Percentiles rank a stretch among this genome's conserved stretches.
Conservation (phyloP, 92 coral and sea anemone genomes). For the Bergia sp. region DNA sequence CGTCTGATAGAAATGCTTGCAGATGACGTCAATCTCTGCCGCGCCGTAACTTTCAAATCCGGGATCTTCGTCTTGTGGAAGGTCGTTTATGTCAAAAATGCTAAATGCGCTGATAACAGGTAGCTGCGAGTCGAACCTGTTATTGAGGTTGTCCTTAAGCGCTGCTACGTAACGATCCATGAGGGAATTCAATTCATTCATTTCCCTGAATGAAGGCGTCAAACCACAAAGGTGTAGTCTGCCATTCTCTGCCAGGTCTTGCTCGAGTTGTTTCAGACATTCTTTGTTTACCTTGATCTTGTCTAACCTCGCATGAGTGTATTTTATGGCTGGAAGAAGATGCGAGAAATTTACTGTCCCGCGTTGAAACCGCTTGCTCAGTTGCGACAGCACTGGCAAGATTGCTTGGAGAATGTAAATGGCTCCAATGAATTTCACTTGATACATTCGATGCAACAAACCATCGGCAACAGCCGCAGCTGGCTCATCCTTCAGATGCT, state of each 20-base stretch:
- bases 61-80: slow-evolving; percentile 33
- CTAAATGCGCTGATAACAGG: slow-evolving; percentile 20
- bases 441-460: background rate
- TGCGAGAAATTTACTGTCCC: background rate
- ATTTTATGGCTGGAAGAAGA: background rate
- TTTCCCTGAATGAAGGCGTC: background rate
- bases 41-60: slow-evolving; percentile 40
- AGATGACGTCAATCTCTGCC: slow-evolving; percentile 42
- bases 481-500: slow-evolving; percentile 16
- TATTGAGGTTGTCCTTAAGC: slow-evolving; percentile 5
- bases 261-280: slow-evolving; percentile 31
- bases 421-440: slow-evolving; percentile 20
- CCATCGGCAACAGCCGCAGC: slow-evolving; percentile 29
- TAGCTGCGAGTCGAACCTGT: slow-evolving; percentile 6
- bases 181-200: background rate
- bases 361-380: background rate
- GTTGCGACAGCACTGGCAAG: slow-evolving; percentile 18
- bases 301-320: slow-evolving; percentile 34
- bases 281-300: slow-evolving; percentile 6
- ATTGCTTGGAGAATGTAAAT: slow-evolving; percentile 18
- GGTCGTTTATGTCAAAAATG: slow-evolving; percentile 25
- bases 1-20: slow-evolving; percentile 34
- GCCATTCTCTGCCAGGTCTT: slow-evolving; percentile 24
- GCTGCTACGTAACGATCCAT: slow-evolving; percentile 6
- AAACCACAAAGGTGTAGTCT: slow-evolving; percentile 13